Percentiles rank a stretch among this genome's conserved stretches.
Evolutionary conservation across 2,113 vertebrate species (phyloP).

Genomic region (Pavo muticus): DNA sequence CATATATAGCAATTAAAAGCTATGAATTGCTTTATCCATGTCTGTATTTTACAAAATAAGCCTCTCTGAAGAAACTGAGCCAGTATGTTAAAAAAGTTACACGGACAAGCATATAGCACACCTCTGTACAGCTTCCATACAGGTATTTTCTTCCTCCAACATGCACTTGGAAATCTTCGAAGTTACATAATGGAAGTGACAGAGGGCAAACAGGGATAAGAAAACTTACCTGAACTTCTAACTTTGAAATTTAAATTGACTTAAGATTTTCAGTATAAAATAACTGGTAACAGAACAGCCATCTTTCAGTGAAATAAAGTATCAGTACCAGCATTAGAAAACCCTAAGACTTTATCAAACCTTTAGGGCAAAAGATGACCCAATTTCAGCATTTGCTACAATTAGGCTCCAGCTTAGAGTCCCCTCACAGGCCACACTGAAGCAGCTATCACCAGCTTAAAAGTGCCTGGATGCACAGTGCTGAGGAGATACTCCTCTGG

Average conservation of each 20-base stretch:
- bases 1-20: not conserved
- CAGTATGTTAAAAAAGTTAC: not conserved
- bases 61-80: not conserved
- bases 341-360: not conserved
- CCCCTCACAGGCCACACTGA: not conserved
- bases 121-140: not conserved
- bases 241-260: not conserved
- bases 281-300: not conserved
- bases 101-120: not conserved
- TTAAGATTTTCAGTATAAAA: not conserved
- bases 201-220: not conserved
- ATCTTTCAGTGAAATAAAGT: not conserved
- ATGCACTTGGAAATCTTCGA: not conserved
- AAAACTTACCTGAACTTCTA: not conserved
- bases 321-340: not conserved
- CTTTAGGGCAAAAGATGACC: not conserved
- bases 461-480: not conserved
- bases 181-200: not conserved
- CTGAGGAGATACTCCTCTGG: not conserved
- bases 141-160: not conserved
- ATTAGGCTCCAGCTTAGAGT: not conserved
- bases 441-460: not conserved
- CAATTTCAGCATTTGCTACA: not conserved
- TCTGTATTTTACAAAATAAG: not conserved
- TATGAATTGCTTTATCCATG: not conserved